Evolutionary conservation across 2,113 vertebrate species (phyloP).

Genomic region (Caranx melampygus): DNA sequence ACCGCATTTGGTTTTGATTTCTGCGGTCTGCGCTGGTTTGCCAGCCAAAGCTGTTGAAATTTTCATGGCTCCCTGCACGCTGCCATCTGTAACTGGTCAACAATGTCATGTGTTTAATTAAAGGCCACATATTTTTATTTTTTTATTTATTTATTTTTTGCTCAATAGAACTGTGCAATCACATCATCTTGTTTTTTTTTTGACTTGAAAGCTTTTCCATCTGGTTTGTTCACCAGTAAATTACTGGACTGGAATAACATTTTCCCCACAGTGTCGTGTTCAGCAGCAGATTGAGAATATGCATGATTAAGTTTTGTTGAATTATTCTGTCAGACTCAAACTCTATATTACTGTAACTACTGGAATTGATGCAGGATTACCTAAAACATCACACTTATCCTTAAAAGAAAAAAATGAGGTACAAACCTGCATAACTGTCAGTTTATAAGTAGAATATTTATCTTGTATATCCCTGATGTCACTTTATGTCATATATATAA

Average conservation of each 20-base stretch:
- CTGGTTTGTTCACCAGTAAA: background rate
- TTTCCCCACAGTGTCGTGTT: background rate
- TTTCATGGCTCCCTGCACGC: slow-evolving; percentile 13
- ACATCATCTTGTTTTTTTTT: background rate
- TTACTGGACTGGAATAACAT: background rate
- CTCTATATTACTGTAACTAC: background rate
- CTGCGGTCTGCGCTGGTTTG: slow-evolving; percentile 14
- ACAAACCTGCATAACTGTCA: background rate
- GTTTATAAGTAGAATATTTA: background rate
- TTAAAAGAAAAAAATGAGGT: background rate
- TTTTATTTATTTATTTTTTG: background rate
- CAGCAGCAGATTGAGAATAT: background rate
- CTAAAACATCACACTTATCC: background rate
- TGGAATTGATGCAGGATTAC: background rate
- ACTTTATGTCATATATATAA: background rate
- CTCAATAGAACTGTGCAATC: background rate
- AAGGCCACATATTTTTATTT: background rate
- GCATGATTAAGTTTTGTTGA: background rate
- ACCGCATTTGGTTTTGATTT: slow-evolving; percentile 41
- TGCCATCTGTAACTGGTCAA: slow-evolving; percentile 28
- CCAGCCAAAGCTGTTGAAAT: slow-evolving; percentile 27
- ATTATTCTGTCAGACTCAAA: background rate
- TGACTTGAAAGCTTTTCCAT: background rate
- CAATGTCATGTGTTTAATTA: slow-evolving; percentile 6
- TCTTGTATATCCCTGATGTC: background rate